Evolutionary conservation across 2,888 invertebrate species (phyloP).

Genomic region (Galerucella calmariensis): DNA sequence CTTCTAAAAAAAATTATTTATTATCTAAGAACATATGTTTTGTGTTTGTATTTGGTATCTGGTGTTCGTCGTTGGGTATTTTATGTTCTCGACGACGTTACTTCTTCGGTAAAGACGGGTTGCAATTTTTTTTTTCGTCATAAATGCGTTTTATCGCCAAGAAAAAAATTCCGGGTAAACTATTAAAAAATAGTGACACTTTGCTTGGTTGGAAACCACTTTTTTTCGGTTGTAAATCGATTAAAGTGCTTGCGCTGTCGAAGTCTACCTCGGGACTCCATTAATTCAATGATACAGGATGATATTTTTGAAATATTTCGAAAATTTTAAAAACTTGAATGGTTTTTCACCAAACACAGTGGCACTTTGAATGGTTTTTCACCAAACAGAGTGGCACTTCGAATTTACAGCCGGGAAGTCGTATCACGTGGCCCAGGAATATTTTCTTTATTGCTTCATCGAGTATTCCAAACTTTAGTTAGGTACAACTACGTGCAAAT

Average conservation of each 20-base stretch:
- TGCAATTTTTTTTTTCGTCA: conserved; percentile 17
- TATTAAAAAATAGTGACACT: conserved; percentile 19
- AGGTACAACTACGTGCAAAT: too few relatives aligned
- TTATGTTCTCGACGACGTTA: conserved; percentile 30
- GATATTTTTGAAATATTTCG: too few relatives aligned
- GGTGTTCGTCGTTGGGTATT: conserved; percentile 26
- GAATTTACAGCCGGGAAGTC: too few relatives aligned
- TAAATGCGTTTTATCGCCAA: background rate
- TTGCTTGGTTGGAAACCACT: background rate
- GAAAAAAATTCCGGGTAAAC: conserved; percentile 25
- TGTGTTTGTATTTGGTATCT: conserved; percentile 50
- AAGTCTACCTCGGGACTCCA: background rate
- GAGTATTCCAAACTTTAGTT: too few relatives aligned
- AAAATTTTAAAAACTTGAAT: too few relatives aligned
- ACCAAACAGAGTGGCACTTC: too few relatives aligned
- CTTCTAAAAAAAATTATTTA: conserved; percentile 61
- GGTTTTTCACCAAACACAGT: too few relatives aligned
- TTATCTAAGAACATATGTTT: conserved; percentile 60
- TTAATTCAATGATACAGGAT: background rate
- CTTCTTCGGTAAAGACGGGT: conserved; percentile 18
- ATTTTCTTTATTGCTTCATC: too few relatives aligned
- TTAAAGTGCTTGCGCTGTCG: background rate
- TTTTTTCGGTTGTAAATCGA: background rate
- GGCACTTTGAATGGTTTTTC: too few relatives aligned
- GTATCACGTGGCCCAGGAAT: too few relatives aligned